These are phyloP conservation scores for Arenaria interpres DNA, from an alignment of 2,113 vertebrate species.

Conservation along the genomic window DNA sequence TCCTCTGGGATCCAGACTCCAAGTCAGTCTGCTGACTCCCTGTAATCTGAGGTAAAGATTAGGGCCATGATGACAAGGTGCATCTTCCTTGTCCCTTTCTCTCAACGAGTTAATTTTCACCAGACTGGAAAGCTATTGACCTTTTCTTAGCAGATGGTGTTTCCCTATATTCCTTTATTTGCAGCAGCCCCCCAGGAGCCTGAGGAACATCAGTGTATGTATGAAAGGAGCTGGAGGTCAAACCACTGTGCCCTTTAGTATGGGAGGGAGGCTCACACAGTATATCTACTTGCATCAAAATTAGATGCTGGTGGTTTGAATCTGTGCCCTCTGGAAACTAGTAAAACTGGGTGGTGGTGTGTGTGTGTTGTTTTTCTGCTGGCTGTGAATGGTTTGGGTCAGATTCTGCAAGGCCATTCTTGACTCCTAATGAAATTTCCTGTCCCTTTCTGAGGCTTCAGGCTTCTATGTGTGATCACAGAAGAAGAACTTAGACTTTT, in stretches of 20 bases:
- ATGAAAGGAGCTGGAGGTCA: not conserved
- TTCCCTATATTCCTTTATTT: not conserved
- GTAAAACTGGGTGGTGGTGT: not conserved
- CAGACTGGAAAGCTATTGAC: not conserved
- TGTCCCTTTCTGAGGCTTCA: not conserved
- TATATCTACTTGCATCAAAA: not conserved
- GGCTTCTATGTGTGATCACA: not conserved
- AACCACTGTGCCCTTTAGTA: not conserved
- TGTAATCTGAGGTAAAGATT: not conserved
- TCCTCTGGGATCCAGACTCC: not conserved
- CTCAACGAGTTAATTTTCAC: not conserved
- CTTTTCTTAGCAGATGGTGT: not conserved
- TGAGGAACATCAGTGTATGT: not conserved
- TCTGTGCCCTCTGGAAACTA: not conserved
- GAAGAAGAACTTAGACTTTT: not conserved
- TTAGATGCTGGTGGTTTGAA: not conserved
- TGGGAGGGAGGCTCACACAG: not conserved
- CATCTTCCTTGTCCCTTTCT: not conserved
- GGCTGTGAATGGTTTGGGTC: not conserved
- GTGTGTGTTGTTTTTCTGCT: not conserved
- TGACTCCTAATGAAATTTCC: fast-evolving
- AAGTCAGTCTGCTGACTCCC: not conserved
- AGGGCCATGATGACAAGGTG: not conserved
- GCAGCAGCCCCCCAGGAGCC: not conserved
- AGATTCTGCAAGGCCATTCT: not conserved